Percentiles rank a stretch among this genome's conserved stretches.
These are phyloP conservation scores for Deilephila elpenor DNA, from an alignment of 2,888 invertebrate species.

Conservation along the genomic window DNA sequence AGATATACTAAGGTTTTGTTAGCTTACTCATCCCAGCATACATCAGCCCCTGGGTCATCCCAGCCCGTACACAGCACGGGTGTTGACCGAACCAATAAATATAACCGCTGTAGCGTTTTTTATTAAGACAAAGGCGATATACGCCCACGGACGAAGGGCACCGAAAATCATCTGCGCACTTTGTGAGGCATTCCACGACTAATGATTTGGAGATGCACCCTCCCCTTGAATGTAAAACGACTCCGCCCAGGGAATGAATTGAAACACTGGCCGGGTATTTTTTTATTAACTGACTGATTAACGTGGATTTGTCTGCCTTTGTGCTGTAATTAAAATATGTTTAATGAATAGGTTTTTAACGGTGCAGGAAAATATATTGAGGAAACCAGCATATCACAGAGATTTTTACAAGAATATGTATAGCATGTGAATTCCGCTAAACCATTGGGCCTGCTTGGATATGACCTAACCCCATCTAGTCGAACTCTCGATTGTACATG, in stretches of 20 bases:
- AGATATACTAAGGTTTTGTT: too few relatives aligned
- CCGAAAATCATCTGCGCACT: slow-evolving; percentile 80
- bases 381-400: too few relatives aligned
- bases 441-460: too few relatives aligned
- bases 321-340: too few relatives aligned
- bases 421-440: too few relatives aligned
- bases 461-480: too few relatives aligned
- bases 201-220: slow-evolving; percentile 82
- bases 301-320: too few relatives aligned
- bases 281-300: too few relatives aligned
- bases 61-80: slow-evolving; percentile 71
- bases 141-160: slow-evolving; percentile 78
- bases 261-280: slow-evolving; percentile 71
- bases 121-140: slow-evolving; percentile 79
- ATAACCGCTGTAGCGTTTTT: slow-evolving; percentile 73
- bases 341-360: too few relatives aligned
- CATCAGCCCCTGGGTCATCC: slow-evolving; percentile 68
- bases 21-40: slow-evolving; percentile 48
- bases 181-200: slow-evolving; percentile 79
- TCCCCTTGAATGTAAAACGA: slow-evolving; percentile 84
- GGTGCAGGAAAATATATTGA: background rate
- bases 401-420: too few relatives aligned
- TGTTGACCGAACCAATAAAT: slow-evolving; percentile 74
- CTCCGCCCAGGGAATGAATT: slow-evolving; percentile 82
- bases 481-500: too few relatives aligned